Conservation (phyloP, 2,113 vertebrate genomes). For the Uria aalge region DNA sequence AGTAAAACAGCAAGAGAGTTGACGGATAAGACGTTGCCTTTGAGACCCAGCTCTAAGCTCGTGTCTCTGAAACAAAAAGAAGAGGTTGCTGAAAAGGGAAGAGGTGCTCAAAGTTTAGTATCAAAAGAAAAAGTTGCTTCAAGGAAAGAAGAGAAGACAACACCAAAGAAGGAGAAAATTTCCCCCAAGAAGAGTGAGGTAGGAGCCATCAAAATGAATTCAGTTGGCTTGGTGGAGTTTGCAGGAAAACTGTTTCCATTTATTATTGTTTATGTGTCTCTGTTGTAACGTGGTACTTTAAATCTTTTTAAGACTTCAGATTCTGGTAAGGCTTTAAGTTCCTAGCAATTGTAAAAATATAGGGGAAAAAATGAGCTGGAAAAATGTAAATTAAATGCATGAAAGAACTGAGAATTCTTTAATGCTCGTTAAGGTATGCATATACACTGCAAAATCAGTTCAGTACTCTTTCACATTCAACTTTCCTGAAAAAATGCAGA, state of each 20-base stretch:
- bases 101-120: background rate
- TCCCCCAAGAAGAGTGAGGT: constrained; percentile 90
- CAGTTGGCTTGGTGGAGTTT: background rate
- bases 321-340: background rate
- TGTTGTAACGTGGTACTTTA: background rate
- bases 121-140: constrained; percentile 68
- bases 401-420: background rate
- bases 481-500: background rate
- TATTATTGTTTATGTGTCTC: background rate
- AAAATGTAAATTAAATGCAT: background rate
- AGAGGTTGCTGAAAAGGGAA: constrained; percentile 37
- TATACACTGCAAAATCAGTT: background rate
- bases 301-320: background rate
- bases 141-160: constrained; percentile 68
- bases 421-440: background rate
- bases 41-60: constrained; percentile 82
- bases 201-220: background rate
- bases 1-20: constrained; percentile 22
- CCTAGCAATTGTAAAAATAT: background rate
- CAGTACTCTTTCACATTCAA: background rate
- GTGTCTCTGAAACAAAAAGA: constrained; percentile 81
- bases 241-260: background rate
- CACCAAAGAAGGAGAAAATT: constrained; percentile 74
- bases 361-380: background rate
- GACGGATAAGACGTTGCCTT: background rate